These are phyloP conservation scores for Bugula neritina DNA, from an alignment of 2,888 invertebrate genomes.

Conservation along the genomic window DNA sequence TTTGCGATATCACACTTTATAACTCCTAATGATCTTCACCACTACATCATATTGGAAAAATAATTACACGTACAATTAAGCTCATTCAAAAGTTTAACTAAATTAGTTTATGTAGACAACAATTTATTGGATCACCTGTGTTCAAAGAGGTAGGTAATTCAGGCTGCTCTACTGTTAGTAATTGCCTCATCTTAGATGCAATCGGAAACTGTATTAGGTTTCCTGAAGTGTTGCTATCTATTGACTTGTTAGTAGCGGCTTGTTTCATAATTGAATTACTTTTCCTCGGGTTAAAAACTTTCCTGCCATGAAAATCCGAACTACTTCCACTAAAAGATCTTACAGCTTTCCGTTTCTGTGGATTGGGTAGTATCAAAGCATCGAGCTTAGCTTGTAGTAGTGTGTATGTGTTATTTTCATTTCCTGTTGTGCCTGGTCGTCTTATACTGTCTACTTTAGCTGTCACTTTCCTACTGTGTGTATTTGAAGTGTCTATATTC, in stretches of 20 bases:
- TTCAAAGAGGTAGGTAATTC: constrained; percentile 2
- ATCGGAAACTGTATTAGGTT: constrained; percentile 14
- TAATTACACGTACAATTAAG: too few relatives aligned
- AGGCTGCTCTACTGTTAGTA: not conserved
- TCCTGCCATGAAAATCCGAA: constrained; percentile 10
- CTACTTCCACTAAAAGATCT: constrained; percentile 9
- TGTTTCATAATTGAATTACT: not conserved
- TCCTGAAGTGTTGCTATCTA: not conserved
- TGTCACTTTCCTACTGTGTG: not conserved
- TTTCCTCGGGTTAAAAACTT: not conserved
- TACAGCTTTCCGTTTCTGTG: not conserved
- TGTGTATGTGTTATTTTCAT: not conserved
- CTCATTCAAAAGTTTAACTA: too few relatives aligned
- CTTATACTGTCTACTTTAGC: not conserved
- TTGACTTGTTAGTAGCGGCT: not conserved
- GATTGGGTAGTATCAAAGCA: constrained; percentile 12
- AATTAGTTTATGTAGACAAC: too few relatives aligned
- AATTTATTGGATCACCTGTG: too few relatives aligned
- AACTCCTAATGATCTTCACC: too few relatives aligned
- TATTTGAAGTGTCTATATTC: not conserved
- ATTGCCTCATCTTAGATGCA: constrained; percentile 21
- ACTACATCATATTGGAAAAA: too few relatives aligned
- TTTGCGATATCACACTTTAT: too few relatives aligned
- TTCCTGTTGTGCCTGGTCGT: not conserved
- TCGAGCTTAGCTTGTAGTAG: constrained; percentile 16